A percentile compares a stretch with the other conserved stretches of the same genome.
These are phyloP conservation scores for Acanthococcus lagerstroemiae DNA, from an alignment of 2,888 invertebrate species.

Conservation along the genomic window DNA sequence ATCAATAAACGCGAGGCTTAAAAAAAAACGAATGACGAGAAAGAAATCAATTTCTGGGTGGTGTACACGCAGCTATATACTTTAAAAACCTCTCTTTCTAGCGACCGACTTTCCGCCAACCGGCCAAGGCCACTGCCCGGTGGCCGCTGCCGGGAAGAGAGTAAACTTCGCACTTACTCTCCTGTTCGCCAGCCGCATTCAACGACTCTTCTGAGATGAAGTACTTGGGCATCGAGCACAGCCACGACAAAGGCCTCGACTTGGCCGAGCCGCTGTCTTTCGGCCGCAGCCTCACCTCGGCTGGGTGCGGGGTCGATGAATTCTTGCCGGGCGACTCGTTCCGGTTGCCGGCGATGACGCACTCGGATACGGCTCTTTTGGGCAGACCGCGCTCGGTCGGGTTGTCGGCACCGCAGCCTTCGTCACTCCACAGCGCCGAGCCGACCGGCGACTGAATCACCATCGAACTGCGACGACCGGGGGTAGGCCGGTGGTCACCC, in stretches of 20 bases:
- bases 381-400: background rate
- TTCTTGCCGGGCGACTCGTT: background rate
- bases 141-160: too few species aligned
- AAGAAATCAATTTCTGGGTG: too few species aligned
- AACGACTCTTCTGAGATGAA: constrained; percentile 36
- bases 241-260: constrained; percentile 37
- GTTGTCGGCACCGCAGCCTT: background rate
- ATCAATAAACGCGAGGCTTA: too few species aligned
- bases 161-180: constrained; percentile 14
- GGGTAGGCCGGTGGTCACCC: background rate
- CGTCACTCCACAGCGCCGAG: background rate
- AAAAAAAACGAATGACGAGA: too few species aligned
- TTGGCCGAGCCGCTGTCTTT: constrained; percentile 23
- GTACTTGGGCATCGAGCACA: constrained; percentile 35
- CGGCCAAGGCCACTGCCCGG: too few species aligned
- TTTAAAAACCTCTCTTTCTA: too few species aligned
- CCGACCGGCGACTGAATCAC: background rate
- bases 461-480: constrained; percentile 31
- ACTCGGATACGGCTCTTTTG: background rate
- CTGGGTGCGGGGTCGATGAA: constrained; percentile 22
- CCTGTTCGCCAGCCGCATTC: background rate
- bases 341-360: background rate
- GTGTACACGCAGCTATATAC: too few species aligned
- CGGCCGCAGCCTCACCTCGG: background rate
- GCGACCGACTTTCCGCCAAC: too few species aligned